These are phyloP conservation scores for Vollenhovia emeryi DNA, from an alignment of 1,140 invertebrate species.

Conservation along the genomic window DNA sequence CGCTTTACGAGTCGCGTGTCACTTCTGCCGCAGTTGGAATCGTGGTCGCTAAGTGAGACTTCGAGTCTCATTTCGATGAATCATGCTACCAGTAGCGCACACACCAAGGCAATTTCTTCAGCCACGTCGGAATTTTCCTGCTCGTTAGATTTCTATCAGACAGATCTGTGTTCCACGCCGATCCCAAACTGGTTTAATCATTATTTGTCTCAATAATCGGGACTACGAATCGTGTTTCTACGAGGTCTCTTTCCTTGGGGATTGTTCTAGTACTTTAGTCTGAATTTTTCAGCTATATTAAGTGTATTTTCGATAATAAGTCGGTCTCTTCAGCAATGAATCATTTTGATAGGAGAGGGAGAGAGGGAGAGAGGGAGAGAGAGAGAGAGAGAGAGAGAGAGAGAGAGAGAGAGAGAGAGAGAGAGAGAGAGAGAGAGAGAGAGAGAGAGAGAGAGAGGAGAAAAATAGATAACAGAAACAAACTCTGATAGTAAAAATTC, in stretches of 20 bases:
- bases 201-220: not conserved
- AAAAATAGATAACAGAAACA: not conserved
- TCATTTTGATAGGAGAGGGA: not conserved
- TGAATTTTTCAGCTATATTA: not conserved
- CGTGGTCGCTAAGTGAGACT: not conserved
- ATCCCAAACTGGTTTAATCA: not conserved
- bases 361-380: not conserved
- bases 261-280: not conserved
- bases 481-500: not conserved
- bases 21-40: not conserved
- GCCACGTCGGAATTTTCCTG: not conserved
- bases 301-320: not conserved
- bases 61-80: conserved; percentile 15
- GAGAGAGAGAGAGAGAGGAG: not conserved
- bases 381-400: not conserved
- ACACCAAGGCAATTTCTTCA: not conserved
- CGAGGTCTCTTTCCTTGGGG: not conserved
- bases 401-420: not conserved
- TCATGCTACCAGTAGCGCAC: not conserved
- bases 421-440: not conserved
- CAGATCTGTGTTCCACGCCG: not conserved
- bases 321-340: not conserved
- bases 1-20: not conserved
- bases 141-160: not conserved
- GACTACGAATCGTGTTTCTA: not conserved